phyloP scores from a whole-genome alignment of 2,113 vertebrate species.

The Salvelinus sp. region DNA sequence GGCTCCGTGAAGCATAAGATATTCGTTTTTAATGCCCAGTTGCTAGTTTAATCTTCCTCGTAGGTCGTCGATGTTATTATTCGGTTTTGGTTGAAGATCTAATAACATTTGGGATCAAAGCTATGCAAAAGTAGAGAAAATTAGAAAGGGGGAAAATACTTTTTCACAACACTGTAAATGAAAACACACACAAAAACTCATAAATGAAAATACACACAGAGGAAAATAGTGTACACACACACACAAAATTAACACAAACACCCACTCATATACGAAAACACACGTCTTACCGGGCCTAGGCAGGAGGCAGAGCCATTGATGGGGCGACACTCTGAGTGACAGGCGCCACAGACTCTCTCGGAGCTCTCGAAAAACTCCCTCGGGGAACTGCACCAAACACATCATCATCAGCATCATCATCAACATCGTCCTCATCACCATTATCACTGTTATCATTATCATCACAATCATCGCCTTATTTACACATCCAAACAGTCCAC shows the following conservation, averaged over 20 bases:
- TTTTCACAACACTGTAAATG: too few relatives aligned
- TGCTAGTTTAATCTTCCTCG: too few relatives aligned
- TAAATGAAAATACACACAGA: not conserved
- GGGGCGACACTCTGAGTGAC: constrained; percentile 87
- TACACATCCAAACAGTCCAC: too few relatives aligned
- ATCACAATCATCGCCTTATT: too few relatives aligned
- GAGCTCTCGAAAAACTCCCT: constrained; percentile 81
- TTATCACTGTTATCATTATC: not conserved
- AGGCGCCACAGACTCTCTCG: constrained; percentile 73
- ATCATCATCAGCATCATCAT: not conserved
- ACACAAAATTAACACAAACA: not conserved
- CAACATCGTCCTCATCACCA: not conserved
- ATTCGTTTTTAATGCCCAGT: too few relatives aligned
- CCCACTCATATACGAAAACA: not conserved
- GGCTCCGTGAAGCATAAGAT: too few relatives aligned
- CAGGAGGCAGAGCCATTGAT: constrained; percentile 87
- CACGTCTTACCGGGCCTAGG: constrained; percentile 80
- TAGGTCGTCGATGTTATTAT: too few relatives aligned
- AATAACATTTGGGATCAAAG: too few relatives aligned
- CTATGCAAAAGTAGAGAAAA: too few relatives aligned
- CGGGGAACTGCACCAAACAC: constrained; percentile 64
- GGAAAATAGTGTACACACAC: not conserved
- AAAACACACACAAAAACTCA: not conserved
- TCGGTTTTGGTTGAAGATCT: too few relatives aligned
- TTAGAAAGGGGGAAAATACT: too few relatives aligned